Evolutionary conservation across 1,140 invertebrate species (phyloP), one percentile per base, ranked within the genome.

Genomic region (Melitaea cinxia): DNA sequence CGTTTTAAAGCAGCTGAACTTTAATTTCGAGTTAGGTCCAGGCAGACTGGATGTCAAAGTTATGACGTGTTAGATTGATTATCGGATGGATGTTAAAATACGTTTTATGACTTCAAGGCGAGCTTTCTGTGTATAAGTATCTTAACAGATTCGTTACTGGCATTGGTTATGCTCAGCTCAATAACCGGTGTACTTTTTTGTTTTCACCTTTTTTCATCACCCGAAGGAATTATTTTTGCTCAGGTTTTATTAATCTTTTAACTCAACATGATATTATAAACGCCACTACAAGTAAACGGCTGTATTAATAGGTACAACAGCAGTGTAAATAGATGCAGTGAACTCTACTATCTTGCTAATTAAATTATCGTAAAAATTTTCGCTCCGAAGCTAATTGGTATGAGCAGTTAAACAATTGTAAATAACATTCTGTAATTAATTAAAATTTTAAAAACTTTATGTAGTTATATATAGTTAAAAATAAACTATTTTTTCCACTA

Each of bases 31-130:
- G 69, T 84, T 72, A 81, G 76, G 79, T 80, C 70, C 80, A 77
- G 73, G 73, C 79, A 77, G 75, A 68, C 80, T 87, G 83, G 77
- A 89, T 89, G 88, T 91, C 89, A 91, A 91, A 91, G 85, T 91
- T 91, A 91, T 89, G 89, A 91, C 88, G 89, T 90, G 89, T 91
- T 91, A 91, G 91, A 91, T 91, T 91, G 91, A 91, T 91, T 91
- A 91, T 91, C 91, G 80, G 83, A 88, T 88, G 83, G 84, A 91
- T 91, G 91, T 91, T 91, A 91, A 91, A 91, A 91, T 90, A 85
- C 80, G 80, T 88, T 90, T 91, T 91, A 90, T 71, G 83, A 85
- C 77, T 84, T 85, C 86, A 88, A 78, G 82, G 73, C 77, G 75
- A 84, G 75, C 77, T 82, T 81, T 80, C 75, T 78, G 77, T 82